A percentile compares a stretch with the other conserved stretches of the same genome.
These are phyloP conservation scores for Gallinago media DNA, from an alignment of 2,113 vertebrate genomes.

Conservation along the genomic window DNA sequence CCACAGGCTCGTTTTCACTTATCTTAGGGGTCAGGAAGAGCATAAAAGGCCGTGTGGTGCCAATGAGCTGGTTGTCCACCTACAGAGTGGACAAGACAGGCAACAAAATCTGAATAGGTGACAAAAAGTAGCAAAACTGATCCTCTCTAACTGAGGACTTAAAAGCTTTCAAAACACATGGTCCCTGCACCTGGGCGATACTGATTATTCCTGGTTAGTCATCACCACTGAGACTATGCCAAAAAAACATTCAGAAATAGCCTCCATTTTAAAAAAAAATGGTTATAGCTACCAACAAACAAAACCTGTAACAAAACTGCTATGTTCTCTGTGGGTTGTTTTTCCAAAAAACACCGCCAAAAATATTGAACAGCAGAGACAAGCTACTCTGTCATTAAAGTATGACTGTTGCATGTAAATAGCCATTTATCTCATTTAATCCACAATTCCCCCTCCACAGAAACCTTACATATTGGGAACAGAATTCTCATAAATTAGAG, in stretches of 20 bases:
- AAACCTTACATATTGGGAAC: not conserved
- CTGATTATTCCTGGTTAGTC: not conserved
- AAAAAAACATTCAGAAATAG: not conserved
- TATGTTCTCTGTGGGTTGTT: not conserved
- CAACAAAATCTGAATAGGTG: not conserved
- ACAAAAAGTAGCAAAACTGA: not conserved
- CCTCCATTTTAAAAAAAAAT: not conserved
- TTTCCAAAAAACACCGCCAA: not conserved
- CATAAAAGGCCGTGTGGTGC: slow-evolving; percentile 91
- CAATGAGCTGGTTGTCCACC: slow-evolving; percentile 97
- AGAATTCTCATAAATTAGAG: not conserved
- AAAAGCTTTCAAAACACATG: not conserved
- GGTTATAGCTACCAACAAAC: not conserved
- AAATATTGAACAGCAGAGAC: not conserved
- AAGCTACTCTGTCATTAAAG: not conserved
- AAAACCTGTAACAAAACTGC: not conserved
- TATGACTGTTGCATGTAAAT: not conserved
- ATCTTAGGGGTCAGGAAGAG: slow-evolving; percentile 87
- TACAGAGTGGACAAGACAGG: slow-evolving; percentile 37
- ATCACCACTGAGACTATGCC: not conserved
- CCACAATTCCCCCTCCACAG: not conserved
- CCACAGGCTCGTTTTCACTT: slow-evolving; percentile 77
- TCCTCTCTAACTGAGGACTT: not conserved
- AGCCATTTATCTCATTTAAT: not conserved
- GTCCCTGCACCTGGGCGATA: not conserved